phyloP scores from a whole-genome alignment of 2,797 vertebrate genomes.

The Ibycter americanus region DNA sequence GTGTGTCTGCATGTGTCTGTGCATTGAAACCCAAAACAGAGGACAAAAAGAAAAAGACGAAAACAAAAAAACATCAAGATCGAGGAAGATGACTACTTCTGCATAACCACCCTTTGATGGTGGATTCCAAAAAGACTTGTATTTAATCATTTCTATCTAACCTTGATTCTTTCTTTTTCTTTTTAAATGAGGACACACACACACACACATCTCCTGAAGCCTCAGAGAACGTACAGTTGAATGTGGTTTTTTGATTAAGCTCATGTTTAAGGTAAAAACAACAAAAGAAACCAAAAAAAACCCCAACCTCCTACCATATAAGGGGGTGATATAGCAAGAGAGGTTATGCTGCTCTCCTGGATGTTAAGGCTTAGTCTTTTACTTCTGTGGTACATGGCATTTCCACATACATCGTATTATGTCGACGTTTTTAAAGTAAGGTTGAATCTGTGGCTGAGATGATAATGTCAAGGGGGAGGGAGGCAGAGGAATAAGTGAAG shows the following conservation, averaged over 20 bases:
- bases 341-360: background rate
- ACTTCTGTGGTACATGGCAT: constrained; percentile 41
- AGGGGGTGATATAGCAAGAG: background rate
- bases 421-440: background rate
- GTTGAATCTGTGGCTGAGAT: background rate
- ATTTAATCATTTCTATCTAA: constrained; percentile 16
- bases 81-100: constrained; percentile 68
- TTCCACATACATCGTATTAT: background rate
- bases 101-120: background rate
- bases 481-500: background rate
- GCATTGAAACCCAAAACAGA: constrained; percentile 77
- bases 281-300: background rate
- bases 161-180: background rate
- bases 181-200: background rate
- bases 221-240: background rate
- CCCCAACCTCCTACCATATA: background rate
- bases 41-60: constrained; percentile 80
- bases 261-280: background rate
- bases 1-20: constrained; percentile 91
- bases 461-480: background rate
- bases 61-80: constrained; percentile 71
- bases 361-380: constrained; percentile 7
- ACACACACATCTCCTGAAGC: background rate
- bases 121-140: background rate
- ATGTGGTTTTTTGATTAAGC: background rate